Evolutionary conservation across 2,113 vertebrate species (phyloP).

Genomic region (Myotis lucifugus): DNA sequence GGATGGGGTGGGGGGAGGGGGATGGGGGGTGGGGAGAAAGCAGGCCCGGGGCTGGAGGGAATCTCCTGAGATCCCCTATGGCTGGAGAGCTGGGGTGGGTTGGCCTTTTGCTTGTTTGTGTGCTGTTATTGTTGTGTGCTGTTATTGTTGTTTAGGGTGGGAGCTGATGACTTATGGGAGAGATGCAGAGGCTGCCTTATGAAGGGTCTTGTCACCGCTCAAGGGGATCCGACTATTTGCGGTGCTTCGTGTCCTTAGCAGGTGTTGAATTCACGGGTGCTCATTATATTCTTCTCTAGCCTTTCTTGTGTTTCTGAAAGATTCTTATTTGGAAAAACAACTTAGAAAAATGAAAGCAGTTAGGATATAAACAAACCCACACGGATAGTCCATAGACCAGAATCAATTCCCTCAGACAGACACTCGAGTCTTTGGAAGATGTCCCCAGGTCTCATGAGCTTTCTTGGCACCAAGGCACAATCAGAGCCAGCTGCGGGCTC

Average conservation of each 20-base stretch:
- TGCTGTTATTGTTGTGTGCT: not conserved
- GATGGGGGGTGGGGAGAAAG: not conserved
- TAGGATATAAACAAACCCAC: not conserved
- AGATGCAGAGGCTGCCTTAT: not conserved
- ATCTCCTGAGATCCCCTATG: not conserved
- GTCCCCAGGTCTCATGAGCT: not conserved
- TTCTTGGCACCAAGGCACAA: not conserved
- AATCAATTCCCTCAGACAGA: not conserved
- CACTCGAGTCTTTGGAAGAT: not conserved
- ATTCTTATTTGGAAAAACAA: not conserved
- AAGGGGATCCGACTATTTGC: rapidly evolving
- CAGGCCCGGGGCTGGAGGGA: not conserved
- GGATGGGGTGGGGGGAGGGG: too few species aligned
- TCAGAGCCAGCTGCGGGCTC: not conserved
- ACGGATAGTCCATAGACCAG: not conserved
- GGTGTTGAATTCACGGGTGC: not conserved
- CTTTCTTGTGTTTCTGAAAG: not conserved
- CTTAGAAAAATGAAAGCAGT: not conserved
- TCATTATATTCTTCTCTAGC: not conserved
- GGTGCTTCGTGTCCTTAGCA: not conserved
- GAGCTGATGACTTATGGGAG: not conserved
- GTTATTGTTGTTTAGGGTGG: not conserved
- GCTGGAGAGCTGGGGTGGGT: not conserved
- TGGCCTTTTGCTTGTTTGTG: not conserved
- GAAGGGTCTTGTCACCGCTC: not conserved